phyloP scores from a whole-genome alignment of 2,888 invertebrate genomes.

The Pristionchus entomophagus region DNA sequence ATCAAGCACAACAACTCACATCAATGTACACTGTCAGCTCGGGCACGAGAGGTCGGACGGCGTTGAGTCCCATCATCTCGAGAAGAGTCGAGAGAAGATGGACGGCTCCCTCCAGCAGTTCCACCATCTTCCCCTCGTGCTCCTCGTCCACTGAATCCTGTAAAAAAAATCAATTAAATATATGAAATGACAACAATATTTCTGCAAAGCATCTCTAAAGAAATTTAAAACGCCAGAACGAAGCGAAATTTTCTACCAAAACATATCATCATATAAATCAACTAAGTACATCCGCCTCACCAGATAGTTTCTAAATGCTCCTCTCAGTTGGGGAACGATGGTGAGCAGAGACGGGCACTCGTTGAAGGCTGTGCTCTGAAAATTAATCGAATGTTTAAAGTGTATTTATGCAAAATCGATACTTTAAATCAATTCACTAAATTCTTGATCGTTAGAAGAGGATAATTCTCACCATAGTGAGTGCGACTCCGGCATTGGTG shows the following conservation, averaged over 20 bases:
- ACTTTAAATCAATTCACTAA: neutral
- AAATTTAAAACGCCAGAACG: neutral
- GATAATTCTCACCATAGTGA: neutral
- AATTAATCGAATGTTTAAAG: neutral
- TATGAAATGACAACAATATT: too few relatives aligned
- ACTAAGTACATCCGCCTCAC: neutral
- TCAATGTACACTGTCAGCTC: conserved; percentile 33
- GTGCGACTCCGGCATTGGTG: conserved; percentile 31
- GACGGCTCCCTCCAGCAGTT: neutral
- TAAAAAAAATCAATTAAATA: neutral
- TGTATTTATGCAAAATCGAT: too few relatives aligned
- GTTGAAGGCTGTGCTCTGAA: conserved; percentile 26
- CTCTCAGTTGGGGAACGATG: conserved; percentile 4
- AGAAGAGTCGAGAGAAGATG: conserved; percentile 32
- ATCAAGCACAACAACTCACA: neutral
- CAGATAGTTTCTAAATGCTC: conserved; percentile 18
- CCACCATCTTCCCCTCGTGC: conserved; percentile 8
- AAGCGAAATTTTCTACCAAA: too few relatives aligned
- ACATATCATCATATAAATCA: too few relatives aligned
- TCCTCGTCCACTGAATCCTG: conserved; percentile 38
- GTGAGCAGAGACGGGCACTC: conserved; percentile 15
- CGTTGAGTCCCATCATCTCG: neutral
- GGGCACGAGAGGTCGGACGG: neutral
- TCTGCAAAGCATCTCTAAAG: neutral
- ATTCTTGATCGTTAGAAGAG: too few relatives aligned